A percentile compares a stretch with the other conserved stretches of the same genome.
Evolutionary conservation across 2,113 vertebrate genomes (phyloP).

Genomic region (Promerops cafer): DNA sequence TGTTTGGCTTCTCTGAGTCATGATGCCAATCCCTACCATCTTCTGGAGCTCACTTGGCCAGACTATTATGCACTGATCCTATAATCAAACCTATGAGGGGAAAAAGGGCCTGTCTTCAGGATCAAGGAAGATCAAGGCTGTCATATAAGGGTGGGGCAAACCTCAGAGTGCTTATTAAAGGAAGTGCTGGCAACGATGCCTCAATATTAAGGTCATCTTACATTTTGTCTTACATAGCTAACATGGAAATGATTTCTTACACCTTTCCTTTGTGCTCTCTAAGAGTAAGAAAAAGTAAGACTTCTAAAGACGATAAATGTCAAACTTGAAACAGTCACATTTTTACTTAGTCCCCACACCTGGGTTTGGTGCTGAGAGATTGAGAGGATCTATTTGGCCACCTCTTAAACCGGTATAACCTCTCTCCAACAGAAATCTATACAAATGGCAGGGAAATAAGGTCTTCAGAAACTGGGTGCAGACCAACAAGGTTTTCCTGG

Average conservation of each 20-base stretch:
- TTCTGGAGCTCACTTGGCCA: neutral
- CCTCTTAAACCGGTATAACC: neutral
- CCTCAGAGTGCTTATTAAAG: conserved; percentile 13
- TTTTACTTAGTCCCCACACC: neutral
- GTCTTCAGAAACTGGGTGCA: neutral
- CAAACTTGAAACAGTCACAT: neutral
- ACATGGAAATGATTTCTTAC: neutral
- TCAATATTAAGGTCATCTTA: neutral
- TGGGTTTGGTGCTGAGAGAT: neutral
- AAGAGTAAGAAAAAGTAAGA: neutral
- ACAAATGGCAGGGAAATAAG: neutral
- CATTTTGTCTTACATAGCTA: neutral
- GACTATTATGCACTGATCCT: neutral
- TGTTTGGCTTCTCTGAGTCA: conserved; percentile 22
- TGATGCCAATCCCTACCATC: neutral
- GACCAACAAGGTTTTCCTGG: neutral
- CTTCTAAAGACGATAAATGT: neutral
- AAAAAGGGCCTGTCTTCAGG: neutral
- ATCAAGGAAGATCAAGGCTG: conserved; percentile 32
- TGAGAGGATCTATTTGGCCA: neutral
- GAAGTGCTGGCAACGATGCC: neutral
- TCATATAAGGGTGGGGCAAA: neutral
- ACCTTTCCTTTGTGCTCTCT: neutral
- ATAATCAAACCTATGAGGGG: conserved; percentile 15
- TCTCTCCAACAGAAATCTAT: neutral